Percentiles rank a stretch among this genome's conserved stretches.
These are phyloP conservation scores for Conger conger DNA, from an alignment of 2,113 vertebrate genomes.

Conservation along the genomic window DNA sequence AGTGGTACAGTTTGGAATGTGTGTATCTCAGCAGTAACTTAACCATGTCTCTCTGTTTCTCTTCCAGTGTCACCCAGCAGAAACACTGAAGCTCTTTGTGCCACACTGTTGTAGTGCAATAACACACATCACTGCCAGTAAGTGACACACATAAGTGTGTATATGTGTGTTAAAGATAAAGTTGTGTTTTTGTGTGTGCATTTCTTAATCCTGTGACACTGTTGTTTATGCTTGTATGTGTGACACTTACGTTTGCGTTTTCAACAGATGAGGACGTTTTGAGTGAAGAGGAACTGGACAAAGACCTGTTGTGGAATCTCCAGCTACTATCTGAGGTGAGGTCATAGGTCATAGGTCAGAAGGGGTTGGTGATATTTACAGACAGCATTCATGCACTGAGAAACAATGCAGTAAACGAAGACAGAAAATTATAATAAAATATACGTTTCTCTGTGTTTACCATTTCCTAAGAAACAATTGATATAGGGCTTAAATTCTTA, in stretches of 20 bases:
- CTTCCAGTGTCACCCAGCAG: constrained; percentile 87
- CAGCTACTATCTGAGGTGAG: constrained; percentile 95
- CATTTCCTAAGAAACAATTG: too few relatives aligned
- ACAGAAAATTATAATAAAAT: not conserved
- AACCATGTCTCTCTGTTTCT: constrained; percentile 15
- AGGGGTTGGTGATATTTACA: not conserved
- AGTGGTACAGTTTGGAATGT: not conserved
- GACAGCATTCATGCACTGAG: not conserved
- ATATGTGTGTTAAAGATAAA: not conserved
- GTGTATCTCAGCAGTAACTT: not conserved
- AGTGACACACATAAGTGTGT: constrained; percentile 70
- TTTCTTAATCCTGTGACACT: not conserved
- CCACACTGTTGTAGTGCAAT: constrained; percentile 94
- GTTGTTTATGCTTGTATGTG: not conserved
- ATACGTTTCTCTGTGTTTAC: not conserved
- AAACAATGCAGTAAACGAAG: not conserved
- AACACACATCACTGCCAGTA: constrained; percentile 90
- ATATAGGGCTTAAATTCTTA: too few relatives aligned
- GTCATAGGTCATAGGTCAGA: not conserved
- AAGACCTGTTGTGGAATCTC: constrained; percentile 94
- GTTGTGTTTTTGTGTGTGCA: not conserved
- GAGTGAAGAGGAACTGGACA: constrained; percentile 93
- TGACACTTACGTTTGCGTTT: constrained; percentile 12
- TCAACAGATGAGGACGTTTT: constrained; percentile 90
- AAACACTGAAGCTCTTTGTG: constrained; percentile 91